These are phyloP conservation scores for Masticophis lateralis DNA, from an alignment of 2,797 vertebrate species.

Conservation along the genomic window DNA sequence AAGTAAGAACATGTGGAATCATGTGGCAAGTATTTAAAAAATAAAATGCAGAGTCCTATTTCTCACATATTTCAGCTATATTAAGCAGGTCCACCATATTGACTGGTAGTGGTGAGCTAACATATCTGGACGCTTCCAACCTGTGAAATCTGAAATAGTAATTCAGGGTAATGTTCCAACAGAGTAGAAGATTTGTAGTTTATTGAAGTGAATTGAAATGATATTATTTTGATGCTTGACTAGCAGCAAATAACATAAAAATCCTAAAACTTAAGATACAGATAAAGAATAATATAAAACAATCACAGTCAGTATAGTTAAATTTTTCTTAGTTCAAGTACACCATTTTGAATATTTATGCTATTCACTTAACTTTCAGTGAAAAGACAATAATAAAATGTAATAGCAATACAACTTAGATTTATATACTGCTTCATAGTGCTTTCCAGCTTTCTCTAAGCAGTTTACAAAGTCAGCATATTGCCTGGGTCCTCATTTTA, in stretches of 20 bases:
- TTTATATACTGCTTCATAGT: too few relatives aligned
- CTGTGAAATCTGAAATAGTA: not conserved
- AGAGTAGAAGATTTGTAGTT: not conserved
- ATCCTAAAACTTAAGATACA: not conserved
- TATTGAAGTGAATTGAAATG: not conserved
- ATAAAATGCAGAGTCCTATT: not conserved
- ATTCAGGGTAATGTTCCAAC: not conserved
- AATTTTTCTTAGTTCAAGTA: not conserved
- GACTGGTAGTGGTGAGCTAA: not conserved
- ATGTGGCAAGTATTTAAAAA: not conserved
- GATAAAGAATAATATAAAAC: not conserved
- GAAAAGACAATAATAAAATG: not conserved
- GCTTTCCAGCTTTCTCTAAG: too few relatives aligned
- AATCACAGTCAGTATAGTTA: not conserved
- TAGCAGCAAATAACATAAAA: not conserved
- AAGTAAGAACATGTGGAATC: conserved; percentile 43
- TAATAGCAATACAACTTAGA: not conserved
- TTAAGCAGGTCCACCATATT: not conserved
- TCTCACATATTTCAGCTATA: not conserved
- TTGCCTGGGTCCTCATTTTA: too few relatives aligned
- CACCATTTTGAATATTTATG: not conserved
- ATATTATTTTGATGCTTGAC: not conserved
- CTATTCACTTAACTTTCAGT: not conserved
- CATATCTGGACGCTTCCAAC: not conserved
- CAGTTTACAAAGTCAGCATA: too few relatives aligned